Base-by-base conservation (phyloP, 1,140 invertebrate genomes). In the Rhysida immarginata region DNA sequence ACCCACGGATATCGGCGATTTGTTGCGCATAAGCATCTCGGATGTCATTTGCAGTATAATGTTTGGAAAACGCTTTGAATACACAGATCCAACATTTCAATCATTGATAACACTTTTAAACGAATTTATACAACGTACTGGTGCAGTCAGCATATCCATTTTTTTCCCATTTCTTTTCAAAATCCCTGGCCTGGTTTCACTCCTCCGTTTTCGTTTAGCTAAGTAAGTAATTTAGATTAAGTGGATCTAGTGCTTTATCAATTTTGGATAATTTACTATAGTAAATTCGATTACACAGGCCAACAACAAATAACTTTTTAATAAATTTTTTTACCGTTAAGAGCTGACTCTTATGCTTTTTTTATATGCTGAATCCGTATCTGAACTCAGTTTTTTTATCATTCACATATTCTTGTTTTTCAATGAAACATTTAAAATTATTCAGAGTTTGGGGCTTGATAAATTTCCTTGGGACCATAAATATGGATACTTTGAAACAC, bases 11-110 rank as follows among this genome's bases (percentile, higher is more conserved):
- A 23, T 48, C 21, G 45, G 21, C 45, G 21, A 48, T 8, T 23
- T 48, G 14, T 14, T 48, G 13, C 45, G 23, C 21, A 13, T 18
- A 14, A 48, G 45, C 45, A 23, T 48, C 8, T 18, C 45, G 14
- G 21, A 48, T 23, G 45, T 48, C 11, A 48, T 48, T 18, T 48
- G 45, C 45, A 48, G 14, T 20, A 48, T 48, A 48, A 48, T 48
- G 13, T 18, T 23, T 23, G 45, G 45, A 8, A 23, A 8, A 48
- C 13, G 45, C 8, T 48, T 48, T 48, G 45, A 48, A 18, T 48
- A 48, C 23, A 11, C 8, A 14, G 14, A 48, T 48, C 14, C 14
- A 8, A 23, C 45, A 18, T 14, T 48, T 23, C 14, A 48, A 11
- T 11, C 8, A 23, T 23, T 48, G 13, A 11, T 48, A 14, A 20